Evolutionary conservation across 1,140 invertebrate species (phyloP).

Genomic region (Homalodisca vitripennis): DNA sequence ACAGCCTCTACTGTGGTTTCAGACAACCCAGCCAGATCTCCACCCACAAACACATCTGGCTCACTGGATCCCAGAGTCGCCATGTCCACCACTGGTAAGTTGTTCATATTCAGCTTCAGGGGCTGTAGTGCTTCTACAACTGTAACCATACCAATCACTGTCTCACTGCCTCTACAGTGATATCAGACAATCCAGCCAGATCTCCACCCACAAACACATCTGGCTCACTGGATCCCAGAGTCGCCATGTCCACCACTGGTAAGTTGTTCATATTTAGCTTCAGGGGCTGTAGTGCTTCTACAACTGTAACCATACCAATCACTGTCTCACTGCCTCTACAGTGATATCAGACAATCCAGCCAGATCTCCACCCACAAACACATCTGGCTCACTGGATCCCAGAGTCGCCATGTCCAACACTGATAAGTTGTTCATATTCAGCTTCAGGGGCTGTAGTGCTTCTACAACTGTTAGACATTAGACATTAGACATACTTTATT

Average conservation of each 20-base stretch:
- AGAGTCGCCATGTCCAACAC: conserved; percentile 74
- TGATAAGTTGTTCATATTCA: conserved; percentile 76
- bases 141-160: conserved; percentile 45
- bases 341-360: conserved; percentile 94
- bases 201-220: conserved; percentile 94
- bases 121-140: conserved; percentile 78
- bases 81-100: conserved; percentile 73
- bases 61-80: conserved; percentile 76
- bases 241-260: conserved; percentile 72
- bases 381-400: conserved; percentile 70
- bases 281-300: conserved; percentile 74
- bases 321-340: too few species aligned
- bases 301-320: too few species aligned
- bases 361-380: conserved; percentile 94
- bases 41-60: conserved; percentile 85
- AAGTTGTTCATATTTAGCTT: conserved; percentile 73
- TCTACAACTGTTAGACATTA: too few species aligned
- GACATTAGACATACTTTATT: too few species aligned
- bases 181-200: conserved; percentile 89
- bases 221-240: conserved; percentile 74
- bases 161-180: conserved; percentile 97
- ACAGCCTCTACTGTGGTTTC: conserved; percentile 98
- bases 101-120: conserved; percentile 73
- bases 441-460: conserved; percentile 77
- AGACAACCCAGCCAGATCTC: conserved; percentile 89